Evolutionary conservation across 2,113 vertebrate genomes (phyloP), one percentile per base, ranked within the genome.

Genomic region (Melanostigma gelatinosum): DNA sequence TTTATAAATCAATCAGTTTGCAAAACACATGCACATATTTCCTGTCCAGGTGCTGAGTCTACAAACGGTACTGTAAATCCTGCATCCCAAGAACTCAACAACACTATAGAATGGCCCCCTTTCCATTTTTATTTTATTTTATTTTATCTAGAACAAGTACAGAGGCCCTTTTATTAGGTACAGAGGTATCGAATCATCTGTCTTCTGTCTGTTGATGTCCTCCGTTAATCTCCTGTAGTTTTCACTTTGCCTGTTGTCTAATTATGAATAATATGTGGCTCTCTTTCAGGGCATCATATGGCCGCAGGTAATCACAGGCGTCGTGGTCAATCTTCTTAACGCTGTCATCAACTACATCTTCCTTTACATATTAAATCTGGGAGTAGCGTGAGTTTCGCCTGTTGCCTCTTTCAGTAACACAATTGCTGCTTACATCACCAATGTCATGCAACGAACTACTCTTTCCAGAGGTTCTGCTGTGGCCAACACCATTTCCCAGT

Each of bases 221-320:
- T 57, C 29, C 3, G 1, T 16, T 60, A 6, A 34, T 60, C 18
- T 8, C 6, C 36, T 48, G 13, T 20, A 38, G 27, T 15, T 61
- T 36, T 72, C 20, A 50, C 29, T 71, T 64, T 9, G 8, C 9
- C 8, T 8, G 7, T 58, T 7, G 24, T 20, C 20, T 55, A 24
- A 74, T 50, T 55, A 8, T 5, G 11, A 63, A 40, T 52, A 58
- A 36, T 4, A 58, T 55, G 29, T 64, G 7, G 6, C 10, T n/a
- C 13, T 55, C 83, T 96, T 52, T 52, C 65, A 99, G 98, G 97
- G 93, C 2, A 96, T 99, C 60, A 94, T 97, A 13, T 92, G 97
- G 94, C 97, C 97, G 4, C 95, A 97, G 86, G 95, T 98, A 1
- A 55, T 97, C 65, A 96, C 95, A 0, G 98, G 97, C n/a, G 6